These are phyloP conservation scores for Takifugu bimaculatus DNA, from an alignment of 2,113 vertebrate genomes.

Conservation along the genomic window DNA sequence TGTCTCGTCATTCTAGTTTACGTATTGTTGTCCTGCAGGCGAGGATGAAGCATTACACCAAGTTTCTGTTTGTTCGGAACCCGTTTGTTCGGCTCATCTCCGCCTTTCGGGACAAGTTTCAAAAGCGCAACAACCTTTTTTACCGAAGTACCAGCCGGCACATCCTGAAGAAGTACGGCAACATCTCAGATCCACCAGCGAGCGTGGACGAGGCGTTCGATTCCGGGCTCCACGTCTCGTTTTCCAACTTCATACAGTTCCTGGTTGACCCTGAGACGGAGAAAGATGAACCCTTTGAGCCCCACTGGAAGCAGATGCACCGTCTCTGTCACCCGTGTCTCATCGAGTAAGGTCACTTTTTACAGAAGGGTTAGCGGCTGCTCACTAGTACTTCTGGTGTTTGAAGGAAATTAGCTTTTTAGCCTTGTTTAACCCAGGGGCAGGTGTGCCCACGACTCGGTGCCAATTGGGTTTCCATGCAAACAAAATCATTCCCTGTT, in stretches of 20 bases:
- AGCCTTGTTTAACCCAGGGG: too few species aligned
- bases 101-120: slow-evolving; percentile 39
- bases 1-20: not conserved
- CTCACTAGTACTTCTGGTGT: too few species aligned
- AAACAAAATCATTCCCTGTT: too few species aligned
- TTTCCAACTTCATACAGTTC: slow-evolving; percentile 47
- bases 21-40: slow-evolving; percentile 15
- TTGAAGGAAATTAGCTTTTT: too few species aligned
- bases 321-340: slow-evolving; percentile 41
- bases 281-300: slow-evolving; percentile 18
- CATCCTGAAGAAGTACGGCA: slow-evolving; percentile 16
- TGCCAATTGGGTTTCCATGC: too few species aligned
- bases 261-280: slow-evolving; percentile 28
- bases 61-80: slow-evolving; percentile 48
- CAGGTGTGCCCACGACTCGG: too few species aligned
- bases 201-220: not conserved
- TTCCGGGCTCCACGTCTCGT: not conserved
- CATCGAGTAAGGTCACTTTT: slow-evolving; percentile 29
- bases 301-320: slow-evolving; percentile 50
- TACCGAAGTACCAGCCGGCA: not conserved
- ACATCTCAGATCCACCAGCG: not conserved
- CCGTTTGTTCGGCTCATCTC: slow-evolving; percentile 50
- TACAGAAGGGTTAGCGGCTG: too few species aligned
- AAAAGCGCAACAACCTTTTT: rapidly evolving
- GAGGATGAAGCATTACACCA: slow-evolving; percentile 47